These are phyloP conservation scores for Rosalia funebris DNA, from an alignment of 2,888 invertebrate species.

Conservation along the genomic window DNA sequence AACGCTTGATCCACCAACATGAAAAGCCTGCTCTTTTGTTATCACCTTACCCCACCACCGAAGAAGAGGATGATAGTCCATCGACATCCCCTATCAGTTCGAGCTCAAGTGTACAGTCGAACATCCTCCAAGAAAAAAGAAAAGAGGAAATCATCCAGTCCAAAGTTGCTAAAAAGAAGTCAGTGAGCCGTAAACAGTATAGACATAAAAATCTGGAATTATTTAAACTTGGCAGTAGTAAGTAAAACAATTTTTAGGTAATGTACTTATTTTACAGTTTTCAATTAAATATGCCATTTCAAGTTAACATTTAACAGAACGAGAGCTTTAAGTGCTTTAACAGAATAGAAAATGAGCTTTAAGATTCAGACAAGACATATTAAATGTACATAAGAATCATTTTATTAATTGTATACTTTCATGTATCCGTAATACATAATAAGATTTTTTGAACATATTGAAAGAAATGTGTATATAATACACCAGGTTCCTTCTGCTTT, in stretches of 20 bases:
- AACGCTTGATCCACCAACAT: slow-evolving; percentile 37
- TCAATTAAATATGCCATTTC: too few relatives aligned
- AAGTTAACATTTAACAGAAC: too few relatives aligned
- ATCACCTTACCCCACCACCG: slow-evolving; percentile 4
- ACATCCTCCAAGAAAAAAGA: slow-evolving; percentile 19
- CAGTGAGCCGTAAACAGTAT: slow-evolving; percentile 50
- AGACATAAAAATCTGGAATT: slow-evolving; percentile 49
- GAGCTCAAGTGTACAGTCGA: slow-evolving; percentile 7
- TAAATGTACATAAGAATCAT: too few relatives aligned
- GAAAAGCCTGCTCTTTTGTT: slow-evolving; percentile 15
- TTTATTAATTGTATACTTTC: too few relatives aligned
- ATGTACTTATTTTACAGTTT: too few relatives aligned
- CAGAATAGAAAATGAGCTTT: too few relatives aligned
- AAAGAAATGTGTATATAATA: too few relatives aligned
- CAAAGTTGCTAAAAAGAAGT: slow-evolving; percentile 44
- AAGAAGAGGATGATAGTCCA: slow-evolving; percentile 33
- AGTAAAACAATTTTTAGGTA: too few relatives aligned
- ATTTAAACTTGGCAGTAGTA: slow-evolving; percentile 50
- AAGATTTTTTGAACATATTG: too few relatives aligned
- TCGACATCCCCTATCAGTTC: slow-evolving; percentile 18
- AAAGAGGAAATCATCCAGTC: slow-evolving; percentile 31
- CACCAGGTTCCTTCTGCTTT: background rate
- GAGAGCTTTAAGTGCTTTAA: too few relatives aligned
- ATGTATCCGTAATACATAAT: too few relatives aligned
- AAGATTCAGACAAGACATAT: too few relatives aligned